Base-by-base conservation (phyloP, 1,140 invertebrate genomes). In the Eurytemora carolleeae region DNA sequence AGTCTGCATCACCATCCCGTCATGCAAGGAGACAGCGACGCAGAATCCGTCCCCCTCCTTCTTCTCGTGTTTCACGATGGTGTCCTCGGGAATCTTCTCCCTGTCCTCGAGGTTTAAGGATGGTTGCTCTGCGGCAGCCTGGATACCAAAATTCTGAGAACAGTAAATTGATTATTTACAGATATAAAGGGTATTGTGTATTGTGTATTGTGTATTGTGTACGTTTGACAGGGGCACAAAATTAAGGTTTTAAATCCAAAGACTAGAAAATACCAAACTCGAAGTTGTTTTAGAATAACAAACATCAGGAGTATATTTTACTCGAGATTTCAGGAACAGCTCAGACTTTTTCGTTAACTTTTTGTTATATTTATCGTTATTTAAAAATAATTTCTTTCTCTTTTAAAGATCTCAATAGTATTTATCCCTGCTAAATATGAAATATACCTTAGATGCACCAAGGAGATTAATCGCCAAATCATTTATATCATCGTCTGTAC, bases 1-100 rank as follows among this genome's bases (percentile, higher is more conserved):
- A 23, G 83, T 82, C 66, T 83, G 84, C 61, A 88, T 73, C 0
- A 90, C 82, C 55, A 3, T 57, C n/a, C 58, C 58, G 22, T 59
- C 58, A 19, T 59, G 22, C 2, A 59, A 18, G n/a, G 23, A 25
- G 21, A 59, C 58, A 53, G 58, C 58, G 16, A 25, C 58, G 25
- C 58, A 59, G 26, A 59, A 59, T 18, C 58, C 58, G 17, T 31
- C 25, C 17, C 22, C 26, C 23, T 19, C 58, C 7, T n/a, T 44
- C 7, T 7, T 44, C n/a, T 7, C n/a, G 7, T 44, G 7, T 7
- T 44, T 44, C 31, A 44, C n/a, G 31, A 44, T 44, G 31, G n/a
- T 44, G 31, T 44, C 31, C 31, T 44, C 31, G n/a, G n/a, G n/a
- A 7, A 7, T 44, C 7, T 44, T n/a, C 31, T 44, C 31, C 7